Evolutionary conservation across 2,113 vertebrate genomes (phyloP).

Genomic region (Thunnus thynnus): DNA sequence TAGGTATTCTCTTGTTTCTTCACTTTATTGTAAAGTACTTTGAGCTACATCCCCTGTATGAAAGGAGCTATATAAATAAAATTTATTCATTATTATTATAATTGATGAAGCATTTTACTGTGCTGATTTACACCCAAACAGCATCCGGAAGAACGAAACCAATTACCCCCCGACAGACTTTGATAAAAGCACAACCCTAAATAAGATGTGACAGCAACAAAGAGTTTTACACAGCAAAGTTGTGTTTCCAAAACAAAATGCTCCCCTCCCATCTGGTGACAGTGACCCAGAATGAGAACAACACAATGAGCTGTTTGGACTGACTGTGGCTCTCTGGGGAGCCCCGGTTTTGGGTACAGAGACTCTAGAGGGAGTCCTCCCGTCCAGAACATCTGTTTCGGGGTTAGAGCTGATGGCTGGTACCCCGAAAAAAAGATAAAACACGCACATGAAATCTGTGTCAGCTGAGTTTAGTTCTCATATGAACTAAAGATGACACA

Average conservation of each 20-base stretch:
- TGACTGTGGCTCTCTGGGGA: conserved; percentile 46
- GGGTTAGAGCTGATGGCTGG: conserved; percentile 69
- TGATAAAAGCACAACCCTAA: background rate
- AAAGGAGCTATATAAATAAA: too few species aligned
- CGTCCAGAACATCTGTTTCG: conserved; percentile 70
- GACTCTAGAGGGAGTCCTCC: conserved; percentile 42
- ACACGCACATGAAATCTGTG: conserved; percentile 56
- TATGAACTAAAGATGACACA: conserved; percentile 15
- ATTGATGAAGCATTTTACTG: conserved; percentile 19
- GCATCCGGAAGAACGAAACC: background rate
- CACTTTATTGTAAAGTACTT: too few species aligned
- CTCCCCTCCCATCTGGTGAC: conserved; percentile 29
- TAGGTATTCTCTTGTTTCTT: too few species aligned
- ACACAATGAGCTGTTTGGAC: conserved; percentile 42
- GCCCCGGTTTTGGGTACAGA: conserved; percentile 28
- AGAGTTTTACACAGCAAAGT: conserved; percentile 39
- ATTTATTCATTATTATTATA: background rate
- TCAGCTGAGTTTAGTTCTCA: conserved; percentile 53
- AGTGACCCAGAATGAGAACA: conserved; percentile 71
- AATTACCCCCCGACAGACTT: conserved; percentile 18
- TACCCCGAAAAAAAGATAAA: conserved; percentile 46
- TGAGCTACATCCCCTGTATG: too few species aligned
- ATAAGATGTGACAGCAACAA: conserved; percentile 14
- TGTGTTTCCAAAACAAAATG: conserved; percentile 37
- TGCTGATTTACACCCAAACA: conserved; percentile 15